Base-by-base conservation (phyloP, 35 echinoderm and acorn worm species). In the Diadema setosum region DNA sequence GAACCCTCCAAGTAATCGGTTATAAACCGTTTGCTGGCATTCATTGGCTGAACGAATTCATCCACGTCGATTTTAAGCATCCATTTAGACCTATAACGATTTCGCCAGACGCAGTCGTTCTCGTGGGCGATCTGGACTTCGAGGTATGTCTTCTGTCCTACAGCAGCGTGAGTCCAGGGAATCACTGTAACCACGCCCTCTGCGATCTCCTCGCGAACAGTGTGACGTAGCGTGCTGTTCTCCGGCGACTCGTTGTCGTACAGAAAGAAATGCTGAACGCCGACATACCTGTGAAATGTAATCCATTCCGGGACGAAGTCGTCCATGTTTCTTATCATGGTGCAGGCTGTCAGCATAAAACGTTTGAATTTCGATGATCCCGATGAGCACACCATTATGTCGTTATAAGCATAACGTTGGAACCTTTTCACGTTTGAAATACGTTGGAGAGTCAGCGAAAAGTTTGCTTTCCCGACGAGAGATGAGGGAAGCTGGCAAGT, bases 61-160 rank as follows among this genome's bases (percentile, higher is more conserved):
- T 92, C 94, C 0, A 97, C 94, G 63, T 97, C 94, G 46, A 93
- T 93, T 63, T 97, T 97, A 2, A 97, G 92, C 86, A 97, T 93
- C 94, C 94, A 97, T 14, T 93, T 52, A 18, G 87, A 36, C 14
- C 88, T 20, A 39, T 97, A 87, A 45, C 85, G 76, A 56, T 93
- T 87, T 26, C 94, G 78, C 94, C 94, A 97, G 2, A 97, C 48
- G 65, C 94, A 97, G 87, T 97, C 94, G 50, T 97, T 96, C 63
- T 97, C 94, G 58, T 97, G 94, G 5, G 94, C 94, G 56, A 93
- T 97, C 56, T 92, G 94, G 3, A 97, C 87, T 80, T 97, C 94
- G 16, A 97, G 52, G 21, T 96, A 92, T 25, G 90, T 92, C 58
- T 97, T 97, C 39, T 81, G 52, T 18, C 34, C 39, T 5, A 70